Conservation (phyloP, 2,888 invertebrate genomes). For the Macrophya alboannulata region DNA sequence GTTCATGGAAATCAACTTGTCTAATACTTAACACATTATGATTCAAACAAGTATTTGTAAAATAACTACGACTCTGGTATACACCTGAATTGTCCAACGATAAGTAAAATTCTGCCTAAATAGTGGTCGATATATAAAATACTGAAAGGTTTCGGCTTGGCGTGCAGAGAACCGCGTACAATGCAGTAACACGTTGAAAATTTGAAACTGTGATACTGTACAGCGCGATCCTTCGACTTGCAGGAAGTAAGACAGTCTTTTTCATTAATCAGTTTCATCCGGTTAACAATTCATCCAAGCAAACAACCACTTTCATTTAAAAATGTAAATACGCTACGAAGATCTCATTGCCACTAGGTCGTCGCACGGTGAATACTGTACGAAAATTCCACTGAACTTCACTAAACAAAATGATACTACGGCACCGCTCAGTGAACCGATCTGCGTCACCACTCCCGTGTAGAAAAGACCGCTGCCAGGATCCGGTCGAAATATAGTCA, state of each 20-base stretch:
- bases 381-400: conserved; percentile 84
- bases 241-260: neutral
- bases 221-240: neutral
- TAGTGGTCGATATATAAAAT: conserved; percentile 2
- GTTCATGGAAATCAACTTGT: neutral
- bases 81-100: neutral
- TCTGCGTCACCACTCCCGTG: conserved; percentile 89
- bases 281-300: neutral
- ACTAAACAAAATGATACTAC: conserved; percentile 86
- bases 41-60: neutral
- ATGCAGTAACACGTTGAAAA: neutral
- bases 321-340: neutral
- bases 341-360: neutral
- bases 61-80: neutral
- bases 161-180: neutral
- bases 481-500: conserved; percentile 87
- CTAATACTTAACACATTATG: conserved; percentile 19
- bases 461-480: conserved; percentile 90
- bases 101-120: neutral
- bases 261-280: neutral
- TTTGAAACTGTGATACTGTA: neutral
- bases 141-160: conserved; percentile 38
- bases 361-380: conserved; percentile 79
- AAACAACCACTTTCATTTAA: neutral
- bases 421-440: conserved; percentile 91